Evolutionary conservation across 2,113 vertebrate genomes (phyloP), one percentile per base, ranked within the genome.

Genomic region (Larimichthys polyactis): DNA sequence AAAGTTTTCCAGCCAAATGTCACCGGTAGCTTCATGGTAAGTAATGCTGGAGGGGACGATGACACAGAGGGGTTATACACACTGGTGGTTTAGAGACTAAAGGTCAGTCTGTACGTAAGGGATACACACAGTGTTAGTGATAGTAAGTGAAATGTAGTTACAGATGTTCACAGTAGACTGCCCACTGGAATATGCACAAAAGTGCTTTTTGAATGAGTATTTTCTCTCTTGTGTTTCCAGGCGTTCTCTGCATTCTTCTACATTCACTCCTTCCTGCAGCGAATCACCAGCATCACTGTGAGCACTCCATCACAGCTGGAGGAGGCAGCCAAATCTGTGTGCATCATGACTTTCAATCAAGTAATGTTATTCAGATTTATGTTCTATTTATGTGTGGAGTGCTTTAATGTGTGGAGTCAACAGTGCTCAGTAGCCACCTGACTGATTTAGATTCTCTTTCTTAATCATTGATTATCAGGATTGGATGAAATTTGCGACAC

Each of bases 161-260:
- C 15, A 63, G 32, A 52, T 29, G 12, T 67, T 49, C 44, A 19
- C 17, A 52, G 27, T 9, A 36, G 32, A 29, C 9, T 40, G 5
- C 32, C 14, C 40, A n/a, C 32, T 9, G 10, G 20, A 57, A 57
- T 16, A 29, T 20, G 40, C 24, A 59, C 55, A 59, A 24, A 40
- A 14, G n/a, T 54, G 19, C 17, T 2, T 4, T 64, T 5, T 79
- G 52, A 40, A 1, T 27, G 19, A 67, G 4, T 27, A 2, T 66
- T 63, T 49, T n/a, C 4, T 16, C 16, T 11, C 71, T 20, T 83
- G 29, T 79, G 43, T 46, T 19, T 1, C 11, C 92, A 99, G 98
- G 98, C 97, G 0, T 99, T 99, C 90, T 97, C 98, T 78, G 97
- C 96, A 0, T 99, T 99, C 89, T 99, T 94, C 94, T 97, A 98